Evolutionary conservation across 2,888 invertebrate genomes (phyloP).

Genomic region (Branchipolynoe longqiensis): DNA sequence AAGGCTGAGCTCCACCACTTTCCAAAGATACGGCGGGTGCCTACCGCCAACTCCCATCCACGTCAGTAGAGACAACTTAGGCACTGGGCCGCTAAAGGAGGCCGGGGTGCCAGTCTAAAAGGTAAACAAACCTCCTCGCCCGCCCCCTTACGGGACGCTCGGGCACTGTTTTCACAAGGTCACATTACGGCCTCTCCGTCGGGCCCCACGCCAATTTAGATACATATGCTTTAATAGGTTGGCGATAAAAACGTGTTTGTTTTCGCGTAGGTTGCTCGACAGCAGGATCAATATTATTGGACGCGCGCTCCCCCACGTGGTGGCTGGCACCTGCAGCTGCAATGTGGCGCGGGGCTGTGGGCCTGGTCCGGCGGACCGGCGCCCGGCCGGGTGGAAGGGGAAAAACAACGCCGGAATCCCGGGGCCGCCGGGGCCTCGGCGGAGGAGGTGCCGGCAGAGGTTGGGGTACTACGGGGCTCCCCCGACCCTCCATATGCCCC

Average conservation of each 20-base stretch:
- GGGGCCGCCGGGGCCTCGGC: not conserved
- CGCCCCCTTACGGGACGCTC: not conserved
- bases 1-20: too few species aligned
- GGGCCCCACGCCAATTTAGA: conserved; percentile 52
- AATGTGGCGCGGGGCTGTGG: conserved; percentile 14
- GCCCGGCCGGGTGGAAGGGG: conserved; percentile 1
- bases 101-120: not conserved
- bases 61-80: not conserved
- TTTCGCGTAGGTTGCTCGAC: conserved; percentile 47
- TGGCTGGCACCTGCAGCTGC: too few species aligned
- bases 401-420: conserved; percentile 31
- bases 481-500: not conserved
- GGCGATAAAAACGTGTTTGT: conserved; percentile 57
- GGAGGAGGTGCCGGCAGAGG: not conserved
- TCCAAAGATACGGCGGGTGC: too few species aligned
- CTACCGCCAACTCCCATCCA: too few species aligned
- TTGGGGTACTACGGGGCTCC: not conserved
- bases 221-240: conserved; percentile 55
- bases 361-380: not conserved
- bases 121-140: not conserved
- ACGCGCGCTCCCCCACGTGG: conserved; percentile 53
- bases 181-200: conserved; percentile 9
- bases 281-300: conserved; percentile 57
- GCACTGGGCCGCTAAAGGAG: not conserved
- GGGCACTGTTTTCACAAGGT: conserved; percentile 43